These are phyloP conservation scores for Sabatieria punctata DNA, from an alignment of 2,888 invertebrate species.

Conservation along the genomic window DNA sequence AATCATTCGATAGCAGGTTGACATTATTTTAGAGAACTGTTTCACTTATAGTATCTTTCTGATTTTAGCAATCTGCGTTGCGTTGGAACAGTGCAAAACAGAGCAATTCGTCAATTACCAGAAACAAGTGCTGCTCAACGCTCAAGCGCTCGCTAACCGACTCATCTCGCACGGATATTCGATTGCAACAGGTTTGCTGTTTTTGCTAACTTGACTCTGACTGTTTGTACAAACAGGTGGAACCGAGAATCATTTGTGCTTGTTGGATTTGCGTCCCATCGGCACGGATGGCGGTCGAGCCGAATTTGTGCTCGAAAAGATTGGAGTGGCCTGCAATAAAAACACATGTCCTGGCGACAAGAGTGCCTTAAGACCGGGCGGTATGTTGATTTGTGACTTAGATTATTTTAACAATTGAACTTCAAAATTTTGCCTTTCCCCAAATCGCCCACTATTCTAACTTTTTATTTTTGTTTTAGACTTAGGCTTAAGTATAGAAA, in stretches of 20 bases:
- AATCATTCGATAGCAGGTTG: conserved; percentile 78
- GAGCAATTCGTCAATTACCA: conserved; percentile 69
- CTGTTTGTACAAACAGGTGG: conserved; percentile 42
- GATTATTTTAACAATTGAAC: conserved; percentile 1
- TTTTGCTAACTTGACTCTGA: conserved; percentile 3
- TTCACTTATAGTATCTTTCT: neutral
- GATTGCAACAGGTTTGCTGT: conserved; percentile 31
- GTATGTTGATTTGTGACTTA: conserved; percentile 16
- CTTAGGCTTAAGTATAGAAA: too few relatives aligned
- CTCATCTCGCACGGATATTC: conserved; percentile 54
- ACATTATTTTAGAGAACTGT: neutral
- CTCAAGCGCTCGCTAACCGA: conserved; percentile 53
- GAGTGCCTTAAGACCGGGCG: conserved; percentile 78
- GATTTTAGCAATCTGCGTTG: conserved; percentile 52
- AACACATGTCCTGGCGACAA: conserved; percentile 87
- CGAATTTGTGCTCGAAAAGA: conserved; percentile 70
- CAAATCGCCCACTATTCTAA: too few relatives aligned
- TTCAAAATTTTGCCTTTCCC: neutral
- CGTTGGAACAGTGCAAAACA: conserved; percentile 68
- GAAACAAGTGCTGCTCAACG: conserved; percentile 63
- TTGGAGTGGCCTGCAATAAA: conserved; percentile 86
- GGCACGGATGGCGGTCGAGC: conserved; percentile 67
- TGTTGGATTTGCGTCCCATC: conserved; percentile 60
- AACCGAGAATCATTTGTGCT: conserved; percentile 77
- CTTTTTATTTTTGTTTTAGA: conserved; percentile 1